Percentiles rank a stretch among this genome's conserved stretches.
Conservation (phyloP, 2,797 vertebrate genomes). For the Dendrocincla tyrannina region DNA sequence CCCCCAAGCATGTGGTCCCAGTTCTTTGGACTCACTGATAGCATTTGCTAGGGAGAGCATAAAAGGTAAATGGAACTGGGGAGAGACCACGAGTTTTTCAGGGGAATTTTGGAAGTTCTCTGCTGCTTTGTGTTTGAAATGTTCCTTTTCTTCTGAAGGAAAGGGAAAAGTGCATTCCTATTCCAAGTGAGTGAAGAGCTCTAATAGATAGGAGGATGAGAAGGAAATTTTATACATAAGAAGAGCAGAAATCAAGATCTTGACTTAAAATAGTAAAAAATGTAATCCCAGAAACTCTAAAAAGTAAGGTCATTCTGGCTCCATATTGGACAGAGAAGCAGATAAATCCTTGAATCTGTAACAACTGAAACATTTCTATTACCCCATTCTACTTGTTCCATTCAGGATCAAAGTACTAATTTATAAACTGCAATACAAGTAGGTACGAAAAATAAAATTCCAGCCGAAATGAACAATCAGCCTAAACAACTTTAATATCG, state of each 20-base stretch:
- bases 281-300: not conserved
- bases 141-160: not conserved
- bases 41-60: not conserved
- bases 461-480: not conserved
- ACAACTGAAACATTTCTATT: not conserved
- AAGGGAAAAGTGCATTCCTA: not conserved
- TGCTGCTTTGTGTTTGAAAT: not conserved
- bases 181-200: not conserved
- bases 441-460: not conserved
- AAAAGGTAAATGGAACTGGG: not conserved
- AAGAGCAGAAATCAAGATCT: not conserved
- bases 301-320: not conserved
- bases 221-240: not conserved
- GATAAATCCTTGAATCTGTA: not conserved
- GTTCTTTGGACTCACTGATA: not conserved
- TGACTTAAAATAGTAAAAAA: not conserved
- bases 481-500: slow-evolving; percentile 8
- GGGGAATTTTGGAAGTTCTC: not conserved
- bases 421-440: not conserved
- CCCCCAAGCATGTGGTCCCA: fast-evolving
- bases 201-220: not conserved
- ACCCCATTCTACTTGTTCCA: not conserved
- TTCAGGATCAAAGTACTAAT: not conserved
- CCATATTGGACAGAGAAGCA: not conserved
- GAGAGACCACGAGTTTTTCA: not conserved